These are phyloP conservation scores for Chaenocephalus aceratus DNA, from an alignment of 2,113 vertebrate genomes.

Conservation along the genomic window DNA sequence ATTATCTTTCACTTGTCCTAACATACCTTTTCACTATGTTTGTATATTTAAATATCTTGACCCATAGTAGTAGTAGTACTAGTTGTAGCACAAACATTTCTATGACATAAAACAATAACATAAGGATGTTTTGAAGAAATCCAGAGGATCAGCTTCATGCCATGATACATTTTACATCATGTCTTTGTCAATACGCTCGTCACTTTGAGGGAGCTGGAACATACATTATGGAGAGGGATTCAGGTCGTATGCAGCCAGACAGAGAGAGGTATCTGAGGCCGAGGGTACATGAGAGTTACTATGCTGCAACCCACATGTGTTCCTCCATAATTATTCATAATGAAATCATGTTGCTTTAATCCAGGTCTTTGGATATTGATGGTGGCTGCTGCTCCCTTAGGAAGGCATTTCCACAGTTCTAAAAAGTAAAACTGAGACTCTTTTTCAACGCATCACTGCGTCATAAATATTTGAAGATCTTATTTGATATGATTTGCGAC, in stretches of 20 bases:
- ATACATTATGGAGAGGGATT: constrained; percentile 46
- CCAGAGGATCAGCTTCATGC: constrained; percentile 42
- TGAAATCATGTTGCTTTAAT: constrained; percentile 32
- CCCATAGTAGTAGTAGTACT: background rate
- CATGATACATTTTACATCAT: constrained; percentile 39
- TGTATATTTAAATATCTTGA: background rate
- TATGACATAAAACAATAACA: constrained; percentile 27
- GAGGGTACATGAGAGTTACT: constrained; percentile 12
- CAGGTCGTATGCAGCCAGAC: constrained; percentile 31
- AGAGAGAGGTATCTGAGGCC: constrained; percentile 11
- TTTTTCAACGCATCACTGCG: background rate
- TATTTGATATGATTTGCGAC: constrained; percentile 2
- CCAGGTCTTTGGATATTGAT: constrained; percentile 21
- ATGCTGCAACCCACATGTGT: constrained; percentile 48
- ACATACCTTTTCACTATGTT: background rate
- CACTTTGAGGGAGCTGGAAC: constrained; percentile 50
- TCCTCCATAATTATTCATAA: constrained; percentile 32
- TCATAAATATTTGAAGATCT: background rate
- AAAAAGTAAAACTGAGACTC: constrained; percentile 17
- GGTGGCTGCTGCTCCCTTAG: background rate
- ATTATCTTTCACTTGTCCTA: background rate
- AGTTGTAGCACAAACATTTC: constrained; percentile 35
- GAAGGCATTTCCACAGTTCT: background rate
- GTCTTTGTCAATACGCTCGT: constrained; percentile 53
- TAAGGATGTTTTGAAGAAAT: constrained; percentile 42